Base-by-base conservation (phyloP, 2,113 vertebrate genomes). In the Eudorcas thomsonii region DNA sequence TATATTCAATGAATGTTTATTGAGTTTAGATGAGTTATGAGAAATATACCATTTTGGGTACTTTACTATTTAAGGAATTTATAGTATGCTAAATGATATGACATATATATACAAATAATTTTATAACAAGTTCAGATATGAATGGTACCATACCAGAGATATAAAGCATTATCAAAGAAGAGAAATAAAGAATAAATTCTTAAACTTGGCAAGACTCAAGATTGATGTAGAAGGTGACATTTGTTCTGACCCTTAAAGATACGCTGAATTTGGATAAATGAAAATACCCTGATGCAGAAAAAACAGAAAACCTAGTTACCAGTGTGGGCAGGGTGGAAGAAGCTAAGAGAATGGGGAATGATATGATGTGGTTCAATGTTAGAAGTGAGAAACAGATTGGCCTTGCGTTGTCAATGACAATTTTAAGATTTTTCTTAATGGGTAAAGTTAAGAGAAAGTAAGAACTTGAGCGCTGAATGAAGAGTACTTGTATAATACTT, bases 361-460 rank as follows among this genome's bases (percentile, higher is more conserved):
- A 43, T 52, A 19, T 12, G 60, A 9, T 59, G 16, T 36, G 1
- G n/a, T 12, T 82, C 48, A 78, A 1, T 77, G n/a, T 16, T 88
- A 52, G 43, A 85, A 64, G 8, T 85, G 28, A 54, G 71, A 91
- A 91, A 15, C 43, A 45, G 19, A 90, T 59, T 3, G 80, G 7
- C 23, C 13, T 82, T 52, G 36, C 21, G 19, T 23, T 52, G 6
- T 43, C 45, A 48, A 50, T 74, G 33, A 90, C 57, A 59, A 59
- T 96, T 88, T 91, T 50, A 93, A 93, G 39, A 54, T 88, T 43
- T 93, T 95, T 94, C n/a, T 86, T 59, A 36, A 36, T 16, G 10
- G 19, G 14, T 91, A 59, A 67, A 90, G 3, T 87, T 89, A 25
- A 15, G 33, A 81, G 57, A 52, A 83, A 83, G 36, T 94, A 83